Base-by-base conservation (phyloP, 2,113 vertebrate species). In the Telmatochromis sp. region DNA sequence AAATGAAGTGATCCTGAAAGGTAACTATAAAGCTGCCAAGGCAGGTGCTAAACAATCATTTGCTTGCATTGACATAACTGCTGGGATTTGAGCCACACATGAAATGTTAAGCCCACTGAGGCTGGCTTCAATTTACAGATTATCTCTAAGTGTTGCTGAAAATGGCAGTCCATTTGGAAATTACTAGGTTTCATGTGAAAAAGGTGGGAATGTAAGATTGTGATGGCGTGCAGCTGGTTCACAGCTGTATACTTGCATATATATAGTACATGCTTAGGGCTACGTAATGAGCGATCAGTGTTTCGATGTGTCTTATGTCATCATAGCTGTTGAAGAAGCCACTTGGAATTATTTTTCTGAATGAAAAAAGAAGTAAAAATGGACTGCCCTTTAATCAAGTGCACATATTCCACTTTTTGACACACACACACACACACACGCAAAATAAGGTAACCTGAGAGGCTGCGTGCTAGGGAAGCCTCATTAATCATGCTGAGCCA, bases 401-500 rank as follows among this genome's bases (percentile, higher is more conserved):
- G 68, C 17, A 87, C 31, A 51, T 87, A 47, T 57, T 82, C 54
- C 33, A 79, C 14, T 13, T 28, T 51, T 57, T 75, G 10, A 63
- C 14, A 58, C 55, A 58, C 33, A 28, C 47, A 26, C 47, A 33
- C n/a, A 70, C 47, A 54, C 28, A 33, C 21, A 70, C 13, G 23
- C 81, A 55, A 26, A 42, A 10, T 75, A 75, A 37, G 68, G 33
- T 49, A 83, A 88, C 88, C 81, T 84, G 84, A 65, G 51, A 83
- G 79, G 85, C 42, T 78, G 79, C 87, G 21, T 60, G 58, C 79
- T 6, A 35, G 57, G 17, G 58, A 58, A 63, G 35, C 35, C 75
- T 91, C 91, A 94, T 95, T 94, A 92, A 94, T 95, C 93, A 93
- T 4, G 5, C 53, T 57, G 65, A 63, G 82, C 86, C 92, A 89